These are phyloP conservation scores for Labeo calbasu DNA, from an alignment of 2,797 vertebrate species.

Conservation along the genomic window DNA sequence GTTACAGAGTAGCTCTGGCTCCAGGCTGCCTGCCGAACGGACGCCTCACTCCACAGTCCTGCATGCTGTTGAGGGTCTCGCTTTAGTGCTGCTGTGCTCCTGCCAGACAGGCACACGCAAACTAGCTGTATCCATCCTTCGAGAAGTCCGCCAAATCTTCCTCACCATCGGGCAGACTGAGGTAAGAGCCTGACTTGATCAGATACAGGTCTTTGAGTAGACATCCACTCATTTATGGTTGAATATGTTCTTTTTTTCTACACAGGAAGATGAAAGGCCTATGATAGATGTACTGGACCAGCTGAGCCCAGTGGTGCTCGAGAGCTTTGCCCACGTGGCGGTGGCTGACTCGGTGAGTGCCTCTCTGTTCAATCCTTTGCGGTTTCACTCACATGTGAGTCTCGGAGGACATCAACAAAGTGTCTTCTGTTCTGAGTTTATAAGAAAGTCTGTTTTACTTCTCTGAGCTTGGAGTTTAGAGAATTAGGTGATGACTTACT, in stretches of 20 bases:
- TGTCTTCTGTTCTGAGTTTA: conserved; percentile 44
- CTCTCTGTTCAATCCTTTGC: conserved; percentile 14
- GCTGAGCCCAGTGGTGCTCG: conserved; percentile 92
- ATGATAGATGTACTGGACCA: conserved; percentile 99
- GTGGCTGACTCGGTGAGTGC: conserved; percentile 92
- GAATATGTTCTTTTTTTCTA: not conserved
- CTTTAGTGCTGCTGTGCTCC: conserved; percentile 92
- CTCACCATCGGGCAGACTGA: conserved; percentile 89
- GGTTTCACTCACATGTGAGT: not conserved
- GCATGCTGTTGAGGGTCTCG: conserved; percentile 93
- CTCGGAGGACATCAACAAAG: conserved; percentile 19
- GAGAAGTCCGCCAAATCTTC: conserved; percentile 93
- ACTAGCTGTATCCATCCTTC: conserved; percentile 90
- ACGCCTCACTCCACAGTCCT: conserved; percentile 91
- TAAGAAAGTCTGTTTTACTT: not conserved
- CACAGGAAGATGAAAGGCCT: conserved; percentile 94
- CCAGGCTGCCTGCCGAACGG: conserved; percentile 76
- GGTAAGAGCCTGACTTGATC: conserved; percentile 74
- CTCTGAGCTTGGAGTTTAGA: not conserved
- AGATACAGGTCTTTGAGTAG: not conserved
- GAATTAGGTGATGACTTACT: not conserved
- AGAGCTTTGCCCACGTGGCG: conserved; percentile 95
- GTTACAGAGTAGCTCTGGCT: conserved; percentile 48
- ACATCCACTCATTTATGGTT: conserved; percentile 7
- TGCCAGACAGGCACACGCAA: conserved; percentile 94